Conservation (phyloP, 92 coral and sea anemone species). For the Bergia puertoricense region DNA sequence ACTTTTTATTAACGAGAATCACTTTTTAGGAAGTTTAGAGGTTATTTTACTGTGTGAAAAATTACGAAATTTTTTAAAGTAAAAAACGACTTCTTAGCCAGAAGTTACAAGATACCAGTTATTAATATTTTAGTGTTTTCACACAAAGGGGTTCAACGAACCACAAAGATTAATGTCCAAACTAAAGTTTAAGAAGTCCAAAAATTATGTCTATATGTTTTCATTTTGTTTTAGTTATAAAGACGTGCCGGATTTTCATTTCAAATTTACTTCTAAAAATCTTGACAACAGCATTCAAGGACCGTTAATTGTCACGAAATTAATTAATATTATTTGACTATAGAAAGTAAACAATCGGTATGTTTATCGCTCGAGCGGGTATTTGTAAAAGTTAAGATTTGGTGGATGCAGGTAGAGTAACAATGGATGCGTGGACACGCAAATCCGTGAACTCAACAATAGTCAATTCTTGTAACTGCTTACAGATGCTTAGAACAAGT, state of each 20-base stretch:
- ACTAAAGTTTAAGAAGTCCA: not conserved
- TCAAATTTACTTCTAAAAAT: not conserved
- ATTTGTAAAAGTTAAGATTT: not conserved
- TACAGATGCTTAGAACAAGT: no score
- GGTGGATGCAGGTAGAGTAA: constrained; percentile 3
- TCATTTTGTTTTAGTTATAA: not conserved
- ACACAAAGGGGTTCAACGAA: not conserved
- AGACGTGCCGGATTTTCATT: not conserved
- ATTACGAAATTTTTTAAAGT: not conserved
- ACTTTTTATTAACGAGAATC: not conserved
- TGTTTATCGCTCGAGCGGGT: constrained; percentile 15
- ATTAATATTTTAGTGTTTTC: constrained; percentile 6
- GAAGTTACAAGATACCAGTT: not conserved
- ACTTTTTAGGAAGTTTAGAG: not conserved
- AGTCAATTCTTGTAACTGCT: not conserved
- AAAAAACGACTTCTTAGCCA: not conserved
- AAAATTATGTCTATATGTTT: not conserved
- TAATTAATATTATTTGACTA: not conserved
- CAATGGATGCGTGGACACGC: not conserved
- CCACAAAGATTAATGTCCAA: not conserved
- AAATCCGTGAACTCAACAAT: not conserved
- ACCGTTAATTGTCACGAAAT: not conserved
- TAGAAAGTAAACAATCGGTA: constrained; percentile 27
- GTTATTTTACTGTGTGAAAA: not conserved
- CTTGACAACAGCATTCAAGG: not conserved